These are phyloP conservation scores for Atherix ibis DNA, from an alignment of 2,888 invertebrate species.

Conservation along the genomic window DNA sequence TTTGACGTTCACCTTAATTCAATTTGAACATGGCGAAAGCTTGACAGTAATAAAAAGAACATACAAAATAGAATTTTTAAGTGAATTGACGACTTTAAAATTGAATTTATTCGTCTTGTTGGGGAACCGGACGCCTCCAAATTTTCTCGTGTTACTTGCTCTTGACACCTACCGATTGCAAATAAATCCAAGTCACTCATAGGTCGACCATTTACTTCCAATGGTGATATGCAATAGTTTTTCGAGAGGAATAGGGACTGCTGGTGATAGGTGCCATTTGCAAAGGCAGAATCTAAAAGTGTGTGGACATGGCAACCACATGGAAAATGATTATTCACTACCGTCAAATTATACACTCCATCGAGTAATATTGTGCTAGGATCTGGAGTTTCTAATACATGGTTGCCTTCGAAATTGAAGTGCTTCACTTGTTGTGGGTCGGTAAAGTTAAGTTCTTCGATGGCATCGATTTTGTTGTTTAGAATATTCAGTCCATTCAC, in stretches of 20 bases:
- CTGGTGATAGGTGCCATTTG: slow-evolving; percentile 41
- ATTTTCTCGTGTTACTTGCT: slow-evolving; percentile 49
- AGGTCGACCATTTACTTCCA: slow-evolving; percentile 64
- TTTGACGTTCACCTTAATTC: neutral
- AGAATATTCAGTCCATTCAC: slow-evolving; percentile 59
- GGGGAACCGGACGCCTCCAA: slow-evolving; percentile 35
- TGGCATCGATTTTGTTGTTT: slow-evolving; percentile 72
- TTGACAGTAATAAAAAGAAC: neutral
- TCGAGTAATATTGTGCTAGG: slow-evolving; percentile 50
- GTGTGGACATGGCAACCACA: slow-evolving; percentile 74
- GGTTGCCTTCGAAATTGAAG: slow-evolving; percentile 66
- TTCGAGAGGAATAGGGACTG: slow-evolving; percentile 49
- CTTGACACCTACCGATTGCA: slow-evolving; percentile 49
- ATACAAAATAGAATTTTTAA: slow-evolving; percentile 1
- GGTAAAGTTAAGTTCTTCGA: slow-evolving; percentile 57
- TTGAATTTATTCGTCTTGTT: neutral
- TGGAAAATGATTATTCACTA: slow-evolving; percentile 67
- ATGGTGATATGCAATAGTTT: slow-evolving; percentile 74
- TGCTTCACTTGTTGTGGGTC: slow-evolving; percentile 54
- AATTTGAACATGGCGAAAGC: neutral
- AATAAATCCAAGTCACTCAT: slow-evolving; percentile 52
- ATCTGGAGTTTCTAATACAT: slow-evolving; percentile 60
- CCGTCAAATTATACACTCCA: slow-evolving; percentile 54
- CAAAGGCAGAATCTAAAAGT: slow-evolving; percentile 58
- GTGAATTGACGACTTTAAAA: slow-evolving; percentile 2